Conservation (phyloP, 2,888 invertebrate species). For the Spisula solida region DNA sequence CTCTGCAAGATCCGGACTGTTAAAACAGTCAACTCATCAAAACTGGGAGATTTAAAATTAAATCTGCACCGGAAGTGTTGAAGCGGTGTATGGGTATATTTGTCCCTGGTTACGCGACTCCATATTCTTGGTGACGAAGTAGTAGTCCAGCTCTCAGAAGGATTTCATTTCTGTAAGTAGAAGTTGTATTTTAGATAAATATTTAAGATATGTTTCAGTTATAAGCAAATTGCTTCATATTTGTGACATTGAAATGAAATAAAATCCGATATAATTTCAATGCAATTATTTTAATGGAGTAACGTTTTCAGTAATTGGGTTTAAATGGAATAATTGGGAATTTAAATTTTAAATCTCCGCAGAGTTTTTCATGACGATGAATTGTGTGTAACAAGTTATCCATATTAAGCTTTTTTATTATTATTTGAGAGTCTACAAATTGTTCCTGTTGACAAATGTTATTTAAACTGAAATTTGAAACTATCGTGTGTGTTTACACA, state of each 20-base stretch:
- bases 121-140: conserved; percentile 75
- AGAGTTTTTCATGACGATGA: neutral
- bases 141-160: conserved; percentile 34
- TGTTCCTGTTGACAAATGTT: no score
- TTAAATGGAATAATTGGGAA: conserved; percentile 9
- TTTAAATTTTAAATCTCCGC: conserved; percentile 8
- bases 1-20: neutral
- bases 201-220: conserved; percentile 19
- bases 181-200: conserved; percentile 40
- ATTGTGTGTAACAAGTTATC: no score
- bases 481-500: neutral
- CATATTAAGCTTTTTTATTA: no score
- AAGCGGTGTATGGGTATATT: conserved; percentile 56
- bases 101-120: conserved; percentile 76
- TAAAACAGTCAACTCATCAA: conserved; percentile 21
- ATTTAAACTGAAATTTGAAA: neutral
- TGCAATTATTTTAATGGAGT: neutral
- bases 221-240: neutral
- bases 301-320: neutral
- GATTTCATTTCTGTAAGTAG: conserved; percentile 54
- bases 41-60: conserved; percentile 16
- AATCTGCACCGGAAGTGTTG: conserved; percentile 46
- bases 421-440: no score
- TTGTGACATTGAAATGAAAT: neutral
- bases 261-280: conserved; percentile 20